Percentiles rank a stretch among this genome's conserved stretches.
phyloP scores from a whole-genome alignment of 1,140 invertebrate genomes.

The Paraescarpia echinospica region DNA sequence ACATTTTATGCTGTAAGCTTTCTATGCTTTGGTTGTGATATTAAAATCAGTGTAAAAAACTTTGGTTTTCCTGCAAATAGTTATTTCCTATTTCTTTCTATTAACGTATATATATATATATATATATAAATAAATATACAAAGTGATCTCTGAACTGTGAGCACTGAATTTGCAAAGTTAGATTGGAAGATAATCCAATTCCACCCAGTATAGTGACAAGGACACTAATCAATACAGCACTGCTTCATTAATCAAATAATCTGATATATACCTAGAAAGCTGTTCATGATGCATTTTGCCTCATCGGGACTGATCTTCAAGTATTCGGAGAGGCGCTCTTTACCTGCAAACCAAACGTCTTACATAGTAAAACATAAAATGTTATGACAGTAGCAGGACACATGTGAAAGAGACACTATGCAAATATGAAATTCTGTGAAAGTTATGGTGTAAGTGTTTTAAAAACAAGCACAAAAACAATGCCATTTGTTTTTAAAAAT shows the following conservation, averaged over 20 bases:
- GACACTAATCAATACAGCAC: no score
- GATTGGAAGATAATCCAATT: background rate
- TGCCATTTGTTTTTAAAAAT: no score
- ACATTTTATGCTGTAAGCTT: background rate
- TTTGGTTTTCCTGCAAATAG: background rate
- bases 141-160: background rate
- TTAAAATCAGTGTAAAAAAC: background rate
- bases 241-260: no score
- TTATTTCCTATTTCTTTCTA: background rate
- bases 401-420: background rate
- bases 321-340: conserved; percentile 62
- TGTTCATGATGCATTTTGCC: conserved; percentile 55
- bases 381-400: background rate
- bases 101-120: background rate
- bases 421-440: no score
- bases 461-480: no score
- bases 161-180: background rate
- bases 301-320: conserved; percentile 58
- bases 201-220: no score
- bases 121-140: background rate
- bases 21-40: background rate
- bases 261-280: conserved; percentile 53
- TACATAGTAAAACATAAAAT: background rate
- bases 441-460: no score
- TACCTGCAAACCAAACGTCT: conserved; percentile 38